phyloP scores from a whole-genome alignment of 2,113 vertebrate species.

The Rhynchopsitta pachyrhyncha region DNA sequence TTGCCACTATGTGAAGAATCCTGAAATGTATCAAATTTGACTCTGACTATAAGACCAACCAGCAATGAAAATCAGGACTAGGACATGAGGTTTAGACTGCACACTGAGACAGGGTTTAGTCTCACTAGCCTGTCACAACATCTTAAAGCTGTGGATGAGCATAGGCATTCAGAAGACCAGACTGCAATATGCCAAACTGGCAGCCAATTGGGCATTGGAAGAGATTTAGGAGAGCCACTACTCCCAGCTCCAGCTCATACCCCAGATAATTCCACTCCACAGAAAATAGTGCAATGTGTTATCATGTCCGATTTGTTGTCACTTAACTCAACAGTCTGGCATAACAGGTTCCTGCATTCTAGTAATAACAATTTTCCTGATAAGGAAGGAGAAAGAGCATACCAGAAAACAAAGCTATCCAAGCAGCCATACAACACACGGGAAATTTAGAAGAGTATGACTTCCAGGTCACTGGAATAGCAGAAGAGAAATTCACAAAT shows the following conservation, averaged over 20 bases:
- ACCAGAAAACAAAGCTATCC: not conserved
- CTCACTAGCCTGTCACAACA: not conserved
- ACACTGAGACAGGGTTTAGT: rapidly evolving
- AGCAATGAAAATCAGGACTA: not conserved
- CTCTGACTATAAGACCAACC: not conserved
- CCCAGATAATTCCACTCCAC: not conserved
- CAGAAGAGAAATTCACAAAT: not conserved
- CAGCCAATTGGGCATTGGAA: not conserved
- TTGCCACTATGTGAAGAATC: not conserved
- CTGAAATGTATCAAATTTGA: not conserved
- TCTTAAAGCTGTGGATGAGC: not conserved
- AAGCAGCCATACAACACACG: not conserved
- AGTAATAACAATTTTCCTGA: not conserved
- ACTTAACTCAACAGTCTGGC: not conserved
- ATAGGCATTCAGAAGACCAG: not conserved
- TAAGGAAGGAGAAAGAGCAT: not conserved
- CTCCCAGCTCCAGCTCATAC: rapidly evolving
- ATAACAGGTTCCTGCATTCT: not conserved
- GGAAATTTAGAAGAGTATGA: not conserved
- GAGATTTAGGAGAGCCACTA: not conserved
- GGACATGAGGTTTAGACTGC: not conserved
- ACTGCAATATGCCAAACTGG: not conserved
- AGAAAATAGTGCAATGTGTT: not conserved
- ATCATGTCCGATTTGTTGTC: not conserved
- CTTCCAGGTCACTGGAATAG: not conserved